phyloP scores from a whole-genome alignment of 2,113 vertebrate genomes.

The Hemibagrus wyckioides region DNA sequence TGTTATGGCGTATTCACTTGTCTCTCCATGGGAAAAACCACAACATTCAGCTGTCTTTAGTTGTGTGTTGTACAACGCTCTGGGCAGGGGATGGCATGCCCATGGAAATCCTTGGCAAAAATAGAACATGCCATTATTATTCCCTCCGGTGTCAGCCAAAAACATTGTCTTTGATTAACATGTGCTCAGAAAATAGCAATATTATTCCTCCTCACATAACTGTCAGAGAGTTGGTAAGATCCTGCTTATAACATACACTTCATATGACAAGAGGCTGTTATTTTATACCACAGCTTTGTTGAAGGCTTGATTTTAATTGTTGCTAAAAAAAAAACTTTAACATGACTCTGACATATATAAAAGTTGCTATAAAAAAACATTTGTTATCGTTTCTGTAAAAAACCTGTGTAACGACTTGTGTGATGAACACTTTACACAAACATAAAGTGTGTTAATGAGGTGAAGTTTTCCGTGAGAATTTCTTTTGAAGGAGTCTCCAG shows the following conservation, averaged over 20 bases:
- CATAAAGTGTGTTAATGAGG: background rate
- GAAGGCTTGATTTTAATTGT: background rate
- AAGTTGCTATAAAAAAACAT: background rate
- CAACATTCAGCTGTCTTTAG: constrained; percentile 51
- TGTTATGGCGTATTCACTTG: constrained; percentile 51
- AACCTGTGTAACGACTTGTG: background rate
- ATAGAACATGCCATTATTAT: background rate
- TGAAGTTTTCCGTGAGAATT: background rate
- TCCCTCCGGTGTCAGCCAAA: background rate
- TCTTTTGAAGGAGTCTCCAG: background rate
- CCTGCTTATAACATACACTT: constrained; percentile 33
- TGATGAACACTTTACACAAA: background rate
- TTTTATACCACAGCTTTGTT: background rate
- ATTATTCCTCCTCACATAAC: constrained; percentile 46
- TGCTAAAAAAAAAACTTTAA: background rate
- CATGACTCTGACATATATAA: background rate
- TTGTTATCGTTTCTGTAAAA: background rate
- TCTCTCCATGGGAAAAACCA: constrained; percentile 52
- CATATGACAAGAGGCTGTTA: constrained; percentile 40
- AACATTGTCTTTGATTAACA: constrained; percentile 23
- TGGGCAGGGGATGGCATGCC: constrained; percentile 28
- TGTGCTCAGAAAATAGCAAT: constrained; percentile 44
- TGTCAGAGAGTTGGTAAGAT: constrained; percentile 24
- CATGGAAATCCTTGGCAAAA: background rate
- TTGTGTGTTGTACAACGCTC: constrained; percentile 65